phyloP scores from a whole-genome alignment of 2,113 vertebrate genomes.

The Naja naja region DNA sequence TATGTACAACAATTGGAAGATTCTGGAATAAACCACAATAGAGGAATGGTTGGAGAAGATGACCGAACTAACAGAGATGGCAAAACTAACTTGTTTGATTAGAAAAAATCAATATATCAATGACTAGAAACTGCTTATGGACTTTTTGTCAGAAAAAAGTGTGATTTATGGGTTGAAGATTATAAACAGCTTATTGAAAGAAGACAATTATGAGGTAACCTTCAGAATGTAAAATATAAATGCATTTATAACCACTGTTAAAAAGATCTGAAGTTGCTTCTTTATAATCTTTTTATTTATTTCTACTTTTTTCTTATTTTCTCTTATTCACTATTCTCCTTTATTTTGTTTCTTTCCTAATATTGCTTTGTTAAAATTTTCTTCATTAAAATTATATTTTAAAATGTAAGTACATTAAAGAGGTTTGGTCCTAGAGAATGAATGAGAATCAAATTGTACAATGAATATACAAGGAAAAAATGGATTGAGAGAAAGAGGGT shows the following conservation, averaged over 20 bases:
- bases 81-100: background rate
- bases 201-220: background rate
- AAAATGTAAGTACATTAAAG: background rate
- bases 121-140: background rate
- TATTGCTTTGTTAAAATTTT: background rate
- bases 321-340: background rate
- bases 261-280: background rate
- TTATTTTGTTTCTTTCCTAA: background rate
- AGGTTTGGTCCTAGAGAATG: background rate
- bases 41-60: background rate
- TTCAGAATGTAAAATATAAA: background rate
- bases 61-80: background rate
- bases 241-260: background rate
- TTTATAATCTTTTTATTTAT: background rate
- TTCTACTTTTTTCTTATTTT: background rate
- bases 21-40: background rate
- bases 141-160: background rate
- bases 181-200: background rate
- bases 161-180: background rate
- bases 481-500: background rate
- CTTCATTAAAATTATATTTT: background rate
- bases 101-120: background rate
- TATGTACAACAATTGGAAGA: background rate
- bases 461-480: background rate
- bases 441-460: background rate